Percentiles rank a stretch among this genome's conserved stretches.
Evolutionary conservation across 2,797 vertebrate species (phyloP).

Genomic region (Hyperoplus immaculatus): DNA sequence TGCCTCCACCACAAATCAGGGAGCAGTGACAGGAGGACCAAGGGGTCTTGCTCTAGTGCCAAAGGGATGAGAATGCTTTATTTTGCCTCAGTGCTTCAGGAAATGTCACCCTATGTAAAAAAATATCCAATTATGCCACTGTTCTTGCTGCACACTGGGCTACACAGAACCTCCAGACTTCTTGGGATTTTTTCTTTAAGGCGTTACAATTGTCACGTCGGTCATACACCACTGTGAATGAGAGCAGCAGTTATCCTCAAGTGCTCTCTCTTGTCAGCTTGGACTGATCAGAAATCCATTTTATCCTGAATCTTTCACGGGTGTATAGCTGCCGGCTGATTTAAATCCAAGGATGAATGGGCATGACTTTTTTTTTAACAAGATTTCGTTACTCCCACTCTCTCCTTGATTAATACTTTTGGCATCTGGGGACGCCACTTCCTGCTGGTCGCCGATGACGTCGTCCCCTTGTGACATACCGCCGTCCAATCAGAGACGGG

Average conservation of each 20-base stretch:
- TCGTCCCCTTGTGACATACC: not conserved
- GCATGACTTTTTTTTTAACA: too few species aligned
- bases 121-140: conserved; percentile 20
- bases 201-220: too few species aligned
- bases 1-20: conserved; percentile 20
- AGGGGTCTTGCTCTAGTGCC: conserved; percentile 24
- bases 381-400: too few species aligned
- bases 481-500: conserved; percentile 17
- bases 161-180: conserved; percentile 20
- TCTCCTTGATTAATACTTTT: too few species aligned
- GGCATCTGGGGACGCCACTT: conserved; percentile 3
- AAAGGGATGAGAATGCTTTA: conserved; percentile 36
- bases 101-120: conserved; percentile 52
- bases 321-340: not conserved
- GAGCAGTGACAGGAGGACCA: conserved; percentile 42
- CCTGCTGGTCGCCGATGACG: conserved; percentile 18
- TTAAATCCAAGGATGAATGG: not conserved
- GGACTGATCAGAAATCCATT: not conserved
- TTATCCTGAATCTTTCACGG: not conserved
- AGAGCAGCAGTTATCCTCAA: not conserved
- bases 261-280: not conserved
- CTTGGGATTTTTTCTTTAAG: conserved; percentile 5
- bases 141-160: not conserved
- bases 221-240: not conserved
- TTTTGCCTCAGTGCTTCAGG: conserved; percentile 51